Conservation (phyloP, 2,113 vertebrate species). For the Casuarius casuarius region DNA sequence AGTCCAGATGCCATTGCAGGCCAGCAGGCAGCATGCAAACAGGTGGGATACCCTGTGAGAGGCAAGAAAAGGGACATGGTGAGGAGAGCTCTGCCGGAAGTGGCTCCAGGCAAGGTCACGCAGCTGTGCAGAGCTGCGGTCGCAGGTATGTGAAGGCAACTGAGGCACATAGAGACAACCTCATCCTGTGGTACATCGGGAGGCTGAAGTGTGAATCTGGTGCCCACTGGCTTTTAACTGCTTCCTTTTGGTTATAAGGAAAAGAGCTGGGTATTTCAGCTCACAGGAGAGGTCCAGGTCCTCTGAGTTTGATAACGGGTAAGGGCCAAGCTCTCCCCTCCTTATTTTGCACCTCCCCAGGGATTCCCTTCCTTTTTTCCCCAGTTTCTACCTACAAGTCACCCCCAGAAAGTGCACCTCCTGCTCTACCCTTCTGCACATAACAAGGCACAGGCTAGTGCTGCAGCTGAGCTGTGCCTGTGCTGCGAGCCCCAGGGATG, state of each 20-base stretch:
- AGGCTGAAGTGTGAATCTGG: accelerated
- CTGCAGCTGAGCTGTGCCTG: not conserved
- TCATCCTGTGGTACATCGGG: not conserved
- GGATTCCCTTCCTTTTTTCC: not conserved
- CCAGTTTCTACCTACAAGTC: not conserved
- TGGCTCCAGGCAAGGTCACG: not conserved
- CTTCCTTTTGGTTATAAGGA: not conserved
- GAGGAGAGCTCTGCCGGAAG: not conserved
- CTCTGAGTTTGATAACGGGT: not conserved
- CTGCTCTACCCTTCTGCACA: no score
- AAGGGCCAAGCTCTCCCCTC: not conserved
- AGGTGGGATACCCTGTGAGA: not conserved
- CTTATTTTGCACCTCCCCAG: not conserved
- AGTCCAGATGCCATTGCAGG: not conserved
- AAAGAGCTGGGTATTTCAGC: not conserved
- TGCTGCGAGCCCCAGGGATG: not conserved
- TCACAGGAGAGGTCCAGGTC: no score
- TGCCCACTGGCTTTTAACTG: not conserved
- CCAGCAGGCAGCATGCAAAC: not conserved
- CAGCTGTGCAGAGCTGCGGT: not conserved
- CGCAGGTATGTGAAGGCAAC: not conserved
- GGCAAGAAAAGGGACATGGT: accelerated
- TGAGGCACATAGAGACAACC: not conserved
- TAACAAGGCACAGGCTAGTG: not conserved
- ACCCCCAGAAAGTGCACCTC: no score